Evolutionary conservation across 2,797 vertebrate genomes (phyloP).

Genomic region (Nyctalus aviator): DNA sequence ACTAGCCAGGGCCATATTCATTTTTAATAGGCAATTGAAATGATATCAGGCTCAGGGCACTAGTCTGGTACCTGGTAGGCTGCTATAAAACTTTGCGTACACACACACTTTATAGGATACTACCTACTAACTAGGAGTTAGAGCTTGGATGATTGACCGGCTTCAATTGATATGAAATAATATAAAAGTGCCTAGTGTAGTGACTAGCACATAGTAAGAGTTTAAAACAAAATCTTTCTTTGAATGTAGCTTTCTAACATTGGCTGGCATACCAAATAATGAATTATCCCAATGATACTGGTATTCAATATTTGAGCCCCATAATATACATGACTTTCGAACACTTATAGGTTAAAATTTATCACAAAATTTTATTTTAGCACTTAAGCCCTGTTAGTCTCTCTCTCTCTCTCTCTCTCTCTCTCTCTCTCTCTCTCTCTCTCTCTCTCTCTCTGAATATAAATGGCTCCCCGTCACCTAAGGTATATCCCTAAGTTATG

Average conservation of each 20-base stretch:
- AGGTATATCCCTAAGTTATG: not conserved
- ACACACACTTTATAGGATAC: not conserved
- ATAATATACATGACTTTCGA: not conserved
- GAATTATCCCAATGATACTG: conserved; percentile 14
- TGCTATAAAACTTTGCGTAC: not conserved
- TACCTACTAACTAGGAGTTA: conserved; percentile 12
- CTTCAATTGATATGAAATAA: conserved; percentile 35
- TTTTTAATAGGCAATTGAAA: conserved; percentile 25
- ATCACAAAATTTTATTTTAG: conserved; percentile 42
- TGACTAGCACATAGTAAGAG: not conserved
- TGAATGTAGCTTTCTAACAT: not conserved
- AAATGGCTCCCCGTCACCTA: not conserved
- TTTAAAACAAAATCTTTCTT: not conserved
- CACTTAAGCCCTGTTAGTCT: not conserved
- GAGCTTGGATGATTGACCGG: not conserved
- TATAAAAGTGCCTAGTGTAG: not conserved
- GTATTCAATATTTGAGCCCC: not conserved
- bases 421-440: no score
- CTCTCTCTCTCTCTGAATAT: not conserved
- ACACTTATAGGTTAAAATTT: not conserved
- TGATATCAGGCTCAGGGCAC: not conserved
- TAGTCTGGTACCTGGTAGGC: not conserved
- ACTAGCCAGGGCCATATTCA: not conserved
- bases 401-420: not conserved
- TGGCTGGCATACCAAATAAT: conserved; percentile 5